Percentiles rank a stretch among this genome's conserved stretches.
Conservation (phyloP, 2,888 invertebrate species). For the Ischnus inquisitorius region DNA sequence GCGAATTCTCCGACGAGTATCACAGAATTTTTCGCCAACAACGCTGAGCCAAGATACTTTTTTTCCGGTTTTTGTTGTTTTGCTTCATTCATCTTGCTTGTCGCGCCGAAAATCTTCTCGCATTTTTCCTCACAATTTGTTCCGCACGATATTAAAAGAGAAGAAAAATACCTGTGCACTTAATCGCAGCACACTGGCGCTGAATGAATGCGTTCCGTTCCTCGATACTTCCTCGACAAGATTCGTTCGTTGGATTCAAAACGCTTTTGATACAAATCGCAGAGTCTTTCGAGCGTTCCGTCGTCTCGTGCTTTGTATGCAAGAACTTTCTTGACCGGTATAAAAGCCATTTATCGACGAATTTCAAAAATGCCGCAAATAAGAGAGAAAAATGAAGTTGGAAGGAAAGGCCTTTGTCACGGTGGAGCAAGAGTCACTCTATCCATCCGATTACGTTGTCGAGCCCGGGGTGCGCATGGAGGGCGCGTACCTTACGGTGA, state of each 20-base stretch:
- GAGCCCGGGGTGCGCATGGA: not conserved
- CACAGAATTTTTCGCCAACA: conserved; percentile 32
- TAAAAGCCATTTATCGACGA: too few species aligned
- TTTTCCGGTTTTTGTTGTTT: not conserved
- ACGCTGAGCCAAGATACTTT: conserved; percentile 29
- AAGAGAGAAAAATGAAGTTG: not conserved
- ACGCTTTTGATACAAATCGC: not conserved
- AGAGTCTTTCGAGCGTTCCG: not conserved
- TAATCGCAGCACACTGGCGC: not conserved
- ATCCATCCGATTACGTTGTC: conserved; percentile 8
- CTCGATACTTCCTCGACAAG: not conserved
- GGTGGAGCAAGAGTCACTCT: conserved; percentile 7
- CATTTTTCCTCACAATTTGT: conserved; percentile 32
- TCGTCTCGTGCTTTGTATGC: not conserved
- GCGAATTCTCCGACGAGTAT: not conserved
- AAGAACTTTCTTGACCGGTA: not conserved
- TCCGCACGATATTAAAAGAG: not conserved
- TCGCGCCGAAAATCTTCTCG: conserved; percentile 33
- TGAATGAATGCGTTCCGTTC: not conserved
- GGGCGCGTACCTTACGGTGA: conserved; percentile 1
- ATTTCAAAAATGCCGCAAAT: too few species aligned
- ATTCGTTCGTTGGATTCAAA: not conserved
- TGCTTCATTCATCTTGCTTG: conserved; percentile 53
- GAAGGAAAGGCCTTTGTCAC: conserved; percentile 14
- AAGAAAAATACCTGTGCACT: not conserved